phyloP scores from a whole-genome alignment of 2,797 vertebrate species.

The Chelidonichthys spinosus region DNA sequence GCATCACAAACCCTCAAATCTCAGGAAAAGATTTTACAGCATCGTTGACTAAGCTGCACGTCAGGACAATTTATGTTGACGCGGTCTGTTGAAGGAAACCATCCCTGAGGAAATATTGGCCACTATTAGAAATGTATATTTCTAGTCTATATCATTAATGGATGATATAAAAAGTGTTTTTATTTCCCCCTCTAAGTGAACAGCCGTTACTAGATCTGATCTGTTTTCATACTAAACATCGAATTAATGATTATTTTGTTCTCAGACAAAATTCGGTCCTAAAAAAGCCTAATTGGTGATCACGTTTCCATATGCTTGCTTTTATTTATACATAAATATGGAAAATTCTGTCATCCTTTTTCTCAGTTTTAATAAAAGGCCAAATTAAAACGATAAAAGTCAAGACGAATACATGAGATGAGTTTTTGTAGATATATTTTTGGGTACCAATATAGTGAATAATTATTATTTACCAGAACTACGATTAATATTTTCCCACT shows the following conservation, averaged over 20 bases:
- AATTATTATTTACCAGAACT: conserved; percentile 23
- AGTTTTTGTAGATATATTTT: conserved; percentile 2
- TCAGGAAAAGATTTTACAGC: not conserved
- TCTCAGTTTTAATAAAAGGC: not conserved
- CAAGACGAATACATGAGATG: not conserved
- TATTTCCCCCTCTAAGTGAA: not conserved
- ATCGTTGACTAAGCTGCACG: not conserved
- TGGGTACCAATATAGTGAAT: conserved; percentile 32
- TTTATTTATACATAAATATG: not conserved
- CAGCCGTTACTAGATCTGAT: not conserved
- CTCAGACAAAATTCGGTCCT: not conserved
- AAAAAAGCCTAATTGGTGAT: not conserved
- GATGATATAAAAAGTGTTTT: not conserved
- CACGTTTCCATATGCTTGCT: no score
- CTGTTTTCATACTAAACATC: not conserved
- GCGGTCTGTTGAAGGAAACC: not conserved
- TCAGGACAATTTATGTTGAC: not conserved
- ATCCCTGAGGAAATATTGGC: not conserved
- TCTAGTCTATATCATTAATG: not conserved
- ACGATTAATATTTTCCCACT: conserved; percentile 30
- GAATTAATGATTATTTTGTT: not conserved
- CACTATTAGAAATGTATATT: not conserved
- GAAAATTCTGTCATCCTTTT: no score
- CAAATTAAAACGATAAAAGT: not conserved
- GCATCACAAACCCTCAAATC: not conserved